Evolutionary conservation across 1,140 invertebrate genomes (phyloP).

Genomic region (Papilio glaucus): DNA sequence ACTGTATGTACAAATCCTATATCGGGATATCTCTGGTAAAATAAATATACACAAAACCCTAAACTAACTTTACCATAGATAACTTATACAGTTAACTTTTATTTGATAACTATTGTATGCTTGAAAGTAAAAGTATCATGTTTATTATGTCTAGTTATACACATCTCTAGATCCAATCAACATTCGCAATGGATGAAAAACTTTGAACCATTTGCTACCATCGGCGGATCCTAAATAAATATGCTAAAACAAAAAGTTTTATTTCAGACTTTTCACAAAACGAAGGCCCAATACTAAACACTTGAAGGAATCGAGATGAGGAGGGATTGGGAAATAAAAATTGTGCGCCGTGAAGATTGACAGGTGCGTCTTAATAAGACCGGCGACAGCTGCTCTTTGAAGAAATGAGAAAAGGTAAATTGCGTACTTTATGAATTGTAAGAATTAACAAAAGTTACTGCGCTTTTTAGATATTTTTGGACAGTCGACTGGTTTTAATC

Average conservation of each 20-base stretch:
- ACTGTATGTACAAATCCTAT: too few relatives aligned
- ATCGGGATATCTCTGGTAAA: too few relatives aligned
- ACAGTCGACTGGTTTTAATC: background rate
- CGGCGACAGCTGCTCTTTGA: conserved; percentile 69
- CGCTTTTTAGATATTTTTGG: conserved; percentile 43
- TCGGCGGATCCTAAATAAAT: conserved; percentile 73
- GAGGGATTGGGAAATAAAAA: conserved; percentile 78
- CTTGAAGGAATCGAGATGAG: conserved; percentile 66
- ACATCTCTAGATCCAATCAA: too few relatives aligned
- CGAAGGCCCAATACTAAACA: conserved; percentile 64
- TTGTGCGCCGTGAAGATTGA: conserved; percentile 74
- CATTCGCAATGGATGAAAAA: too few relatives aligned
- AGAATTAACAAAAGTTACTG: conserved; percentile 55
- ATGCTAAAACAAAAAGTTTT: conserved; percentile 63
- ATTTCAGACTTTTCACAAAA: conserved; percentile 57
- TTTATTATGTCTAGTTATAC: too few relatives aligned
- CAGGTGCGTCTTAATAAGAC: conserved; percentile 82
- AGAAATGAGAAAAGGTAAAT: conserved; percentile 81
- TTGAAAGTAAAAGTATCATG: too few relatives aligned
- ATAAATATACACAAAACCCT: too few relatives aligned
- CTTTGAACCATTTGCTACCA: conserved; percentile 60
- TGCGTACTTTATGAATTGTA: conserved; percentile 75
- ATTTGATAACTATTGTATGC: too few relatives aligned
- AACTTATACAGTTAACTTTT: too few relatives aligned
- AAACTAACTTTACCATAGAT: too few relatives aligned